Evolutionary conservation across 1,140 invertebrate species (phyloP).

Genomic region (Cydia pomonella): DNA sequence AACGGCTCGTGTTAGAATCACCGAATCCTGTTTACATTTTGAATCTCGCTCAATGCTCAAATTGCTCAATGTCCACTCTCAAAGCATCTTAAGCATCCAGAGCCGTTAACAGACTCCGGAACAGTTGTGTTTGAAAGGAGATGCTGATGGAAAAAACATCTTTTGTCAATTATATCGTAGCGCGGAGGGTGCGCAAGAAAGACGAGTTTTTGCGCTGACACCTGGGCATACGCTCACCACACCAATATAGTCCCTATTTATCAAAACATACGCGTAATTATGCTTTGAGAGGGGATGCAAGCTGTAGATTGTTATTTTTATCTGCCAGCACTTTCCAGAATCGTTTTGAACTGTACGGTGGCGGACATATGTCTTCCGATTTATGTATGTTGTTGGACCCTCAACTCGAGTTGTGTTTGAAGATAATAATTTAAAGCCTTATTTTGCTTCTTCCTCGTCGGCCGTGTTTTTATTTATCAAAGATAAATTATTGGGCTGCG

Average conservation of each 20-base stretch:
- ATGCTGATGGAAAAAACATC: conserved; percentile 21
- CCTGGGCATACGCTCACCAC: background rate
- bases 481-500: too few relatives aligned
- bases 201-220: conserved; percentile 31
- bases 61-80: background rate
- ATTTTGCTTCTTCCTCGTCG: background rate
- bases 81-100: conserved; percentile 2
- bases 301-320: conserved; percentile 13
- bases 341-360: conserved; percentile 12
- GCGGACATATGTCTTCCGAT: conserved; percentile 1
- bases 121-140: conserved; percentile 4
- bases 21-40: background rate
- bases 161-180: conserved; percentile 26
- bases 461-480: too few relatives aligned
- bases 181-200: conserved; percentile 4
- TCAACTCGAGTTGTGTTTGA: background rate
- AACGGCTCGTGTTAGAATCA: background rate
- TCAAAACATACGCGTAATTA: background rate
- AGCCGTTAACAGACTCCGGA: conserved; percentile 6
- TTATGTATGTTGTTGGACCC: background rate
- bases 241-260: background rate
- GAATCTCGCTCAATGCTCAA: background rate
- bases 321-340: conserved; percentile 21
- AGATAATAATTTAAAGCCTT: background rate
- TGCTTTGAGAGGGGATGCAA: background rate